Base-by-base conservation (phyloP, 2,797 vertebrate species). In the Pyrocephalus nanus region DNA sequence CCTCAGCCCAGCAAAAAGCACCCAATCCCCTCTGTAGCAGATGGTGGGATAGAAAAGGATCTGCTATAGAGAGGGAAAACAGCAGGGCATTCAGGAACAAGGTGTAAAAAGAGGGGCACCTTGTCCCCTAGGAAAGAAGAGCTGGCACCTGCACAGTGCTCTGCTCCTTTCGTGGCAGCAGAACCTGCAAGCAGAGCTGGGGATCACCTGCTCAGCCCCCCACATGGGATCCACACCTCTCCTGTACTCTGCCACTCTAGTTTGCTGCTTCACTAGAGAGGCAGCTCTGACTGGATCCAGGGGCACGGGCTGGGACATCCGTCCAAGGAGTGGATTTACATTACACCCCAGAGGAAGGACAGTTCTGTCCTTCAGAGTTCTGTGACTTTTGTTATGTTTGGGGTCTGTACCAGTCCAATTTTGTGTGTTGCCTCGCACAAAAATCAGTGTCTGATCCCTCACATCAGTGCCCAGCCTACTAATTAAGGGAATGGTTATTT, bases 201-300 rank as follows among this genome's bases (percentile, higher is more conserved):
- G 27, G 26, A 40, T 47, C 29, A 26, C 27, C 58, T 19, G 45
- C 64, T 70, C 19, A 51, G 57, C 53, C 50, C 32, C 10, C 8
- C 2, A 1, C 13, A 2, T 6, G 45, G 0, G 3, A 42, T 30
- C 26, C 50, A 5, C 12, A 5, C n/a, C 45, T n/a, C 55, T 18
- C 14, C 6, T 11, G 12, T 5, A 17, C n/a, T 29, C 62, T 32
- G 19, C 23, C 26, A 6, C 40, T 34, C 27, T 27, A 5, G 4
- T 66, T 54, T 71, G 42, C 65, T 66, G 42, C 30, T 36, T 61
- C 19, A 0, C 29, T 45, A 32, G 50, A 36, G 30, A n/a, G 30
- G 32, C 38, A 26, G 47, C 42, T 54, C 40, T 66, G 53, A 19
- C 23, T 15, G 36, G 38, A 22, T 36, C 16, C 27, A 48, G 32